Conservation (phyloP, 2,888 invertebrate species). For the Agrotis ipsilon region DNA sequence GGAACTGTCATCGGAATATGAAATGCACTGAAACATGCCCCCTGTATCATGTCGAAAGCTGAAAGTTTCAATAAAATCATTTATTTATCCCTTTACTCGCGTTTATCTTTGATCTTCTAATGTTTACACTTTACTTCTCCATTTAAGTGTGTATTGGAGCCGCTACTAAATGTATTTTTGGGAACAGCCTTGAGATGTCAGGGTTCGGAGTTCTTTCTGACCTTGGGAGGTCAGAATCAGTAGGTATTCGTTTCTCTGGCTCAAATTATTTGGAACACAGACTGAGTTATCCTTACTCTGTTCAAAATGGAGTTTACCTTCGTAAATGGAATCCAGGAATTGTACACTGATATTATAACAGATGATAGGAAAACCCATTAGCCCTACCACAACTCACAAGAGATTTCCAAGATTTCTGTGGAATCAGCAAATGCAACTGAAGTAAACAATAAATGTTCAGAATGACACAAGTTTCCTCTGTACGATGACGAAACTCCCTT, state of each 20-base stretch:
- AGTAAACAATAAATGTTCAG: conserved; percentile 27
- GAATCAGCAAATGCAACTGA: conserved; percentile 12
- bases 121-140: conserved; percentile 38
- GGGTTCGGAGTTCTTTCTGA: conserved; percentile 61
- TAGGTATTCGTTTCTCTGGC: conserved; percentile 23
- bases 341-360: conserved; percentile 10
- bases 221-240: conserved; percentile 51
- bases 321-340: conserved; percentile 31
- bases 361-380: conserved; percentile 15
- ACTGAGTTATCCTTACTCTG: background rate
- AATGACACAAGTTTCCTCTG: conserved; percentile 38
- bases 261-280: conserved; percentile 20
- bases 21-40: conserved; percentile 47
- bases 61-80: conserved; percentile 48
- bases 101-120: conserved; percentile 41
- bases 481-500: conserved; percentile 16
- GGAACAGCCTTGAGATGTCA: conserved; percentile 50
- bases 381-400: conserved; percentile 25
- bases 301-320: conserved; percentile 11
- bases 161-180: conserved; percentile 56
- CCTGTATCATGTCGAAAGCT: conserved; percentile 34
- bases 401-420: conserved; percentile 28
- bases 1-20: conserved; percentile 68
- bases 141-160: conserved; percentile 46
- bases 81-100: conserved; percentile 21